Evolutionary conservation across 2,113 vertebrate species (phyloP), one percentile per base, ranked within the genome.

Genomic region (Phoxinus phoxinus): DNA sequence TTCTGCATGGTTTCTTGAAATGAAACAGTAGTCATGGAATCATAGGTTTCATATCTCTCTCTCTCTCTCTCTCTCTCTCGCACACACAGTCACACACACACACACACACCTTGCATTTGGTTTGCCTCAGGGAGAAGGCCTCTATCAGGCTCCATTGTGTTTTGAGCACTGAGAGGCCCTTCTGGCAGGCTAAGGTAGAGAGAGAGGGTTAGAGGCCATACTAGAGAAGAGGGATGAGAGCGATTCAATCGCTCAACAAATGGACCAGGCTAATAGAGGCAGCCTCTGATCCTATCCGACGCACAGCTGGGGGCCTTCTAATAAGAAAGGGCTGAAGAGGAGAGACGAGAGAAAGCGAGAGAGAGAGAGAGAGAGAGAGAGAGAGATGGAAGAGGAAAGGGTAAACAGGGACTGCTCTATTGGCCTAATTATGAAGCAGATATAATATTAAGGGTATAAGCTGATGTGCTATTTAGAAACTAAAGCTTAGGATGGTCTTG

Each of bases 191-290:
- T 81, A 86, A 85, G 85, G 63, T 74, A 75, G 74, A 80, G 81
- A 79, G 46, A 25, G 80, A 85, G 86, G 74, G 67, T 84, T 90
- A 88, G 87, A 86, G 88, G 86, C 80, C 81, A 83, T 80, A 76
- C 69, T 75, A 85, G 86, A 89, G 84, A 84, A 84, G 88, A 89
- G 89, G 90, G 90, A 90, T 91, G 87, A 91, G 91, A 93, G 92
- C 90, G 92, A 94, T 94, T 95, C 94, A 94, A 92, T 94, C 91
- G 89, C 91, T 87, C 92, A 93, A 94, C 93, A 94, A 94, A 95
- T 95, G 92, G 93, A 94, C 93, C 91, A 91, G 90, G 93, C 91
- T 94, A 94, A 95, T 93, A 95, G 93, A 94, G 84, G 88, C 86
- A 92, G 91, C 91, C 93, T 95, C 92, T 94, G 93, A 94, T 95